A percentile compares a stretch with the other conserved stretches of the same genome.
Evolutionary conservation across 2,888 invertebrate genomes (phyloP).

Genomic region (Tetanocera ferruginea): DNA sequence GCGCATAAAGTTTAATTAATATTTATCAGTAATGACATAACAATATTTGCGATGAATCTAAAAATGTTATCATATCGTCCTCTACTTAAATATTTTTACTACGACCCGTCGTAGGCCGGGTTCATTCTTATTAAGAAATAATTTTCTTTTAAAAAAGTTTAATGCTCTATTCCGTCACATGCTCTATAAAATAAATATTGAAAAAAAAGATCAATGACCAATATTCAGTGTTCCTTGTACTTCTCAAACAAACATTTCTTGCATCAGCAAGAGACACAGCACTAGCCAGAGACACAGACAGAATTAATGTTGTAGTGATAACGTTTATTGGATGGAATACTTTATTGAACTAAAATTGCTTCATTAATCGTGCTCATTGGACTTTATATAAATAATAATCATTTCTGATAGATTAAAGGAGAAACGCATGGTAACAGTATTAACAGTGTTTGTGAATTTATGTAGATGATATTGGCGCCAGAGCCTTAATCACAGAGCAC

Average conservation of each 20-base stretch:
- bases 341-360: constrained; percentile 22
- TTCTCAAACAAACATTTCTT: constrained; percentile 23
- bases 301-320: constrained; percentile 45
- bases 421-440: constrained; percentile 26
- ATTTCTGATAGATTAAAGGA: constrained; percentile 1
- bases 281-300: constrained; percentile 43
- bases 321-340: constrained; percentile 39
- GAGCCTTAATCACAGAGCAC: neutral
- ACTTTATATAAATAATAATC: constrained; percentile 22
- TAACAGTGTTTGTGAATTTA: neutral
- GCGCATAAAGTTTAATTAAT: too few species aligned
- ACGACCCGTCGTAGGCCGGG: too few species aligned
- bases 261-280: constrained; percentile 42
- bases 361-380: constrained; percentile 9
- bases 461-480: neutral
- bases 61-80: too few species aligned
- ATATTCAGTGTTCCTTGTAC: neutral
- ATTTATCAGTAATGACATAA: too few species aligned
- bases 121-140: too few species aligned
- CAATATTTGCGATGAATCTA: too few species aligned
- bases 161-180: too few species aligned
- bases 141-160: too few species aligned
- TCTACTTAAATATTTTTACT: too few species aligned
- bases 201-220: constrained; percentile 23
- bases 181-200: neutral